Evolutionary conservation across 2,888 invertebrate genomes (phyloP).

Genomic region (Ptilodon capucinus): DNA sequence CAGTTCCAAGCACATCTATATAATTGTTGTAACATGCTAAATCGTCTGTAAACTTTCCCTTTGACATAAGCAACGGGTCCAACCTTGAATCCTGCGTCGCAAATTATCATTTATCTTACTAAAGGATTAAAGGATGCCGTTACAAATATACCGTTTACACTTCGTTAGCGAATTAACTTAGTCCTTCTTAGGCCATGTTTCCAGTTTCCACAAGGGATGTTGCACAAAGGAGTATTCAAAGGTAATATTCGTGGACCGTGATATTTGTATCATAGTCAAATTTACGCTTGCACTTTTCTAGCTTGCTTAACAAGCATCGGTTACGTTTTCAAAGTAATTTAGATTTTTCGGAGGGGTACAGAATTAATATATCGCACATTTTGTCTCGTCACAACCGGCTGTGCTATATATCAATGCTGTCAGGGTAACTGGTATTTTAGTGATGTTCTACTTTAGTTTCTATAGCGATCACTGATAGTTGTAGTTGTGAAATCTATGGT

Average conservation of each 20-base stretch:
- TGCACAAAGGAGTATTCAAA: not conserved
- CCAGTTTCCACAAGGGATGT: not conserved
- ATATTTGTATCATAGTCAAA: not conserved
- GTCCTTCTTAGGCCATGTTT: not conserved
- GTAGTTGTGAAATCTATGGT: too few species aligned
- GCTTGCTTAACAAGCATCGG: too few species aligned
- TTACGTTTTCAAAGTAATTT: too few species aligned
- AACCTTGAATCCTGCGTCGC: constrained; percentile 17
- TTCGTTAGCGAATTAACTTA: constrained; percentile 11
- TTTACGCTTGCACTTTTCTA: too few species aligned
- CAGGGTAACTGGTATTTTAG: too few species aligned
- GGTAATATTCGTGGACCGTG: not conserved
- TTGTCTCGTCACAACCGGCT: too few species aligned
- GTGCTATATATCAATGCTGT: too few species aligned
- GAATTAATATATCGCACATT: too few species aligned
- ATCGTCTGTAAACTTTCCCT: constrained; percentile 17
- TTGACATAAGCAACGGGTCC: constrained; percentile 11
- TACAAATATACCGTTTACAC: constrained; percentile 17
- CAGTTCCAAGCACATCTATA: not conserved
- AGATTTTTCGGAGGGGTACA: too few species aligned
- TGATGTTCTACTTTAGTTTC: too few species aligned
- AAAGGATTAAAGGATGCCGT: constrained; percentile 20
- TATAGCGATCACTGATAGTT: too few species aligned
- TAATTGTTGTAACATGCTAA: constrained; percentile 3
- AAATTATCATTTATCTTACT: constrained; percentile 26